Evolutionary conservation across 2,113 vertebrate species (phyloP), one percentile per base, ranked within the genome.

Genomic region (Neopipo cinnamomea): DNA sequence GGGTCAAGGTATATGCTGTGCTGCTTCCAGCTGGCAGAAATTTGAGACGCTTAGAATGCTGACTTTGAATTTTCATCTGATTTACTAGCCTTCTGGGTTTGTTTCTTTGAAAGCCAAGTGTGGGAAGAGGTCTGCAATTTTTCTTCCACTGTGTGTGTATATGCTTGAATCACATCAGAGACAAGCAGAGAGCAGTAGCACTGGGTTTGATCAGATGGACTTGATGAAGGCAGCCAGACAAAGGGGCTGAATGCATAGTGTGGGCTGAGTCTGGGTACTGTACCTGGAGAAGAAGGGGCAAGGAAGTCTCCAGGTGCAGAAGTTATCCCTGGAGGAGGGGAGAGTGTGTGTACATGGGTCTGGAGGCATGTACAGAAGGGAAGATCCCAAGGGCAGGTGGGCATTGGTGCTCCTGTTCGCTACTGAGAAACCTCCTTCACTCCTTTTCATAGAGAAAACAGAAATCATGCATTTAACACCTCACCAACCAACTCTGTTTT

Each of bases 11-110:
- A 27, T 82, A 71, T 55, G 28, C 81, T 89, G 33, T 91, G 33
- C 70, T 85, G 31, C 81, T 91, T 93, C 67, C 78, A 94, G 66
- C 62, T 95, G 87, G 71, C 71, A 93, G 81, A 87, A 92, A 88
- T 67, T 28, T n/a, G 58, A 88, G 78, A 89, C 39, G 11, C 58
- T 76, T 76, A 79, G 68, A 96, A 72, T 66, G 87, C 74, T 92
- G 93, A 88, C 87, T 85, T 85, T 62, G 74, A 79, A 66, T 62
- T 88, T 82, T 70, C 37, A 31, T 76, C 59, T 90, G 71, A 74
- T 93, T 94, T 96, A 90, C 59, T 80, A 55, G 55, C 78, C 66
- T 79, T 85, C 72, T 55, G 50, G 52, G 50, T 46, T 76, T 85
- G 41, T 73, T 79, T 91, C 42, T 90, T 90, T 67, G 49, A 42